Evolutionary conservation across 2,888 invertebrate genomes (phyloP).

Genomic region (Tineola bisselliella): DNA sequence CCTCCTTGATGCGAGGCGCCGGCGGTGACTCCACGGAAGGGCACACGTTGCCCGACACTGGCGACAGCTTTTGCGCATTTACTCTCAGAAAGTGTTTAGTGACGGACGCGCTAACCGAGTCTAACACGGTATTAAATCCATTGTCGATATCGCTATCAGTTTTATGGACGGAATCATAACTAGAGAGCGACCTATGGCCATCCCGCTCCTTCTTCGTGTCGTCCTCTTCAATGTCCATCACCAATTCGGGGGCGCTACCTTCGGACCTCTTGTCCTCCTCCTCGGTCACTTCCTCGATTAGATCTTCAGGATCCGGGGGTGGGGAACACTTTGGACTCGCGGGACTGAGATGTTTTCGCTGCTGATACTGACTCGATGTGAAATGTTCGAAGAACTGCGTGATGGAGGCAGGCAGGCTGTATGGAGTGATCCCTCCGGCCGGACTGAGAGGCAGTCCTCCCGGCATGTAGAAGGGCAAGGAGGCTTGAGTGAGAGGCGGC

Average conservation of each 20-base stretch:
- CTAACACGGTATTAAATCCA: slow-evolving; percentile 76
- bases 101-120: slow-evolving; percentile 78
- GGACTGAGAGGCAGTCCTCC: slow-evolving; percentile 61
- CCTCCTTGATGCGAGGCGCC: slow-evolving; percentile 27
- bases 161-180: slow-evolving; percentile 15
- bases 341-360: slow-evolving; percentile 49
- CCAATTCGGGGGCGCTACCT: slow-evolving; percentile 68
- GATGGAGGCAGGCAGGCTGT: slow-evolving; percentile 67
- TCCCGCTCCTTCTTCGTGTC: slow-evolving; percentile 62
- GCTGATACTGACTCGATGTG: slow-evolving; percentile 57
- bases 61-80: slow-evolving; percentile 73
- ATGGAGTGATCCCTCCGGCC: slow-evolving; percentile 53
- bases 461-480: slow-evolving; percentile 72
- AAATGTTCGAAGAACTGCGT: slow-evolving; percentile 75
- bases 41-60: slow-evolving; percentile 57
- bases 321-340: slow-evolving; percentile 37
- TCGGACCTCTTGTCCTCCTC: slow-evolving; percentile 64
- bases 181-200: slow-evolving; percentile 23
- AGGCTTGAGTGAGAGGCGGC: slow-evolving; percentile 57
- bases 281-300: slow-evolving; percentile 70
- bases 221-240: slow-evolving; percentile 75
- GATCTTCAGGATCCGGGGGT: slow-evolving; percentile 62
- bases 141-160: slow-evolving; percentile 33
- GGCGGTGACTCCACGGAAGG: slow-evolving; percentile 44
- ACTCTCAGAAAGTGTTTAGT: slow-evolving; percentile 78